Base-by-base conservation (phyloP, 2,888 invertebrate species). In the Plemyria rubiginata region DNA sequence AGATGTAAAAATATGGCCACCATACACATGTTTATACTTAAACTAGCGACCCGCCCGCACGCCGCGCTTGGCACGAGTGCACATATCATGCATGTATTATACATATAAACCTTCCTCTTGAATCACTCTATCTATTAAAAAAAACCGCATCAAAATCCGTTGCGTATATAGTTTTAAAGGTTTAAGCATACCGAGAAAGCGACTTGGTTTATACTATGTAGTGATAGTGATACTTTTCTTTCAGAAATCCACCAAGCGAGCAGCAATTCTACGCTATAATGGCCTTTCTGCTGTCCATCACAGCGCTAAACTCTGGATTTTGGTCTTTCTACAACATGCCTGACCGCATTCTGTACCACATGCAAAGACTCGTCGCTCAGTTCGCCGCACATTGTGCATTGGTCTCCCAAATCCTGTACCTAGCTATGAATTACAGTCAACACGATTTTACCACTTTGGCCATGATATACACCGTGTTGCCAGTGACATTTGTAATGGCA, bases 231-330 rank as follows among this genome's bases (percentile, higher is more conserved):
- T n/a, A n/a, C n/a, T 41, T 53, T 28, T 60, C 43, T 66, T 65
- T 38, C 65, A 72, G 72, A 28, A 62, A 62, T 1, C 65, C 62
- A 15, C 72, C 72, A 7, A 63, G 67, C 29, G 48, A 69, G 4
- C 72, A 72, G 22, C 16, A 46, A 2, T 70, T 67, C 45, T 70
- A 72, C 62, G 66, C 60, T 49, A 7, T 54, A 0, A 49, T 70
- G 28, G 68, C 61, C 2, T 58, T 64, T 12, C 12, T 55, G 11
- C 13, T 65, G 32, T 28, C 60, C n/a, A 13, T 61, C 4, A 15
- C 40, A 4, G 48, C 51, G 1, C 43, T 67, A 8, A 64, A 60
- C 51, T 2, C 48, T 4, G 49, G 59, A 0, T 53, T 57, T 54
- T 61, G 65, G 67, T 0, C 40, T 4, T 61, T 66, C 36, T 70